Evolutionary conservation across 2,113 vertebrate genomes (phyloP), one percentile per base, ranked within the genome.

Genomic region (Sisor rabdophorus): DNA sequence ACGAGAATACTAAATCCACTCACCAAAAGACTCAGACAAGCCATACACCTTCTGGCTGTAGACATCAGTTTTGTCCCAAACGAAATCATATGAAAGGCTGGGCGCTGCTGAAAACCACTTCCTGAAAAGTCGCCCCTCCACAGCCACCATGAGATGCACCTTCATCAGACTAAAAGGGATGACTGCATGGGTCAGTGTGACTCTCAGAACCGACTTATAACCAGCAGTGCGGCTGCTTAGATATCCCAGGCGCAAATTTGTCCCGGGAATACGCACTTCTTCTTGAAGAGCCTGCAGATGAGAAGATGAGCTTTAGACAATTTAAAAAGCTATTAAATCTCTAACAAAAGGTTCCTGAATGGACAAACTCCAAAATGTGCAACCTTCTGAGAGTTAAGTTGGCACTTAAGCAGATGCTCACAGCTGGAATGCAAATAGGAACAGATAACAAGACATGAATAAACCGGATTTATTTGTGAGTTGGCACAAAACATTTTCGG

Each of bases 91-190:
- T 0, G 91, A 91, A 11, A 99, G 91, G 86, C 96, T 95, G 0
- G 97, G 97, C 0, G 93, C 90, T 0, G 97, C 95, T 0, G 97
- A 93, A 83, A 99, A 99, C 95, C 95, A 98, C 84, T 97, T 98
- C 76, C 96, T 89, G 91, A 97, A 98, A 58, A 99, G 94, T 40
- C 96, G 90, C 16, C 97, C 97, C 79, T 99, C 97, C 0, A 99
- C 97, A 0, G 97, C 96, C 71, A 99, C 96, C 94, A 95, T 95
- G 70, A 99, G 95, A 85, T 99, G 97, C 69, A 99, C 96, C 87
- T 98, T 99, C 96, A 99, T 98, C 85, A 99, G 90, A 91, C 98
- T 99, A 90, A 99, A 99, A 32, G 97, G 97, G 81, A 97, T 95
- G 76, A 90, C 91, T 54, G 92, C 87, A 81, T 97, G 96, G 19